Evolutionary conservation across 2,113 vertebrate genomes (phyloP).

Genomic region (Acanthochromis polyacanthus): DNA sequence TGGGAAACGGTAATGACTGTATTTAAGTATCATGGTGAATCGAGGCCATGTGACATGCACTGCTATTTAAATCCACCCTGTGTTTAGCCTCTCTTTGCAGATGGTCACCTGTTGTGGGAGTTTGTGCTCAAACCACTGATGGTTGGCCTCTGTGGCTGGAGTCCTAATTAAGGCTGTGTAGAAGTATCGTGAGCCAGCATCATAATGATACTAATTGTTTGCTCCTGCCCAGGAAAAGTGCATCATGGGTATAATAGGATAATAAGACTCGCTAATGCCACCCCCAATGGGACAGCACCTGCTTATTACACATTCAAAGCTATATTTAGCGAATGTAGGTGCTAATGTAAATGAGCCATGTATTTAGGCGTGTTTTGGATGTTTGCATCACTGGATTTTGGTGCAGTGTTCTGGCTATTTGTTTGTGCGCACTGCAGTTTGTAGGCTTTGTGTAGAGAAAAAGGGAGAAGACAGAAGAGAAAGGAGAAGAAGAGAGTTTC

Average conservation of each 20-base stretch:
- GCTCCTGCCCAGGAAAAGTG: conserved; percentile 46
- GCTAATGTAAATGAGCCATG: conserved; percentile 9
- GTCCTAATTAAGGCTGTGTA: conserved; percentile 66
- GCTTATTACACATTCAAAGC: conserved; percentile 50
- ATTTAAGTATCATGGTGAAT: not conserved
- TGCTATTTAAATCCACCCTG: conserved; percentile 12
- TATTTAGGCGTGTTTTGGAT: not conserved
- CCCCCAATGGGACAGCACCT: conserved; percentile 45
- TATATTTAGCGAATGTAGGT: conserved; percentile 42
- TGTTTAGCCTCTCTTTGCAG: conserved; percentile 24
- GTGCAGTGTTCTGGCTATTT: conserved; percentile 4
- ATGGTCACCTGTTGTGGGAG: conserved; percentile 62
- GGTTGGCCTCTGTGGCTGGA: conserved; percentile 55
- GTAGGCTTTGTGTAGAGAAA: conserved; percentile 32
- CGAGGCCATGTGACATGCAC: not conserved
- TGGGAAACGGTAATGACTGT: not conserved
- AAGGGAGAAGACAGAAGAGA: not conserved
- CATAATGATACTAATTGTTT: conserved; percentile 73
- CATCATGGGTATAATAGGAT: conserved; percentile 57
- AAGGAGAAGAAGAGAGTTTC: conserved; percentile 25
- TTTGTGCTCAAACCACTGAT: conserved; percentile 59
- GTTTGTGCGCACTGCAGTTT: conserved; percentile 22
- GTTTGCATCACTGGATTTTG: conserved; percentile 19
- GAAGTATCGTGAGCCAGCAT: conserved; percentile 48
- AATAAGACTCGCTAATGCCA: conserved; percentile 55